Evolutionary conservation across 92 coral and sea anemone genomes (phyloP).

Genomic region (Diadumene lineata): DNA sequence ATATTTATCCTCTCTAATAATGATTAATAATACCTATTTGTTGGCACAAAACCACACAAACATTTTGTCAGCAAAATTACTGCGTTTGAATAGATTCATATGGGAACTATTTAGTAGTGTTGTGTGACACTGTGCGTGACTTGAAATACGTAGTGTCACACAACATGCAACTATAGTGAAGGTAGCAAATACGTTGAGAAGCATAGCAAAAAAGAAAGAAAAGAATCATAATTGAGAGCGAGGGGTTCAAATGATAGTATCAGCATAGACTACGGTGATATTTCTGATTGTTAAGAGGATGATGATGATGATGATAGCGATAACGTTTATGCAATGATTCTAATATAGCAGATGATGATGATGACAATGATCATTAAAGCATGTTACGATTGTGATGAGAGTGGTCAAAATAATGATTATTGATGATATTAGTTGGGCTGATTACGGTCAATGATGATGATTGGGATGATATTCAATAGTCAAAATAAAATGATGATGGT

Average conservation of each 20-base stretch:
- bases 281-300: no score
- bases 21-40: background rate
- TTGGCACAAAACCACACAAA: background rate
- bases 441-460: background rate
- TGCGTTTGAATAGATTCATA: background rate
- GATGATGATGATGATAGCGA: no score
- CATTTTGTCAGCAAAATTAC: background rate
- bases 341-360: no score
- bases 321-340: no score
- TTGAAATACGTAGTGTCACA: background rate
- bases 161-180: no score
- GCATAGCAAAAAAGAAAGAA: no score
- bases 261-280: no score
- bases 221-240: no score
- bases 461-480: background rate
- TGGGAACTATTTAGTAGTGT: background rate
- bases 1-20: background rate
- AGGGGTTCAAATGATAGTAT: no score
- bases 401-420: background rate
- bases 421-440: no score
- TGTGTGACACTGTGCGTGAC: conserved; percentile 13
- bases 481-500: background rate
- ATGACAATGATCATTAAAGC: no score
- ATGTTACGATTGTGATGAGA: background rate
- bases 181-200: no score